Evolutionary conservation across 2,113 vertebrate species (phyloP).

Genomic region (Pluvialis apricaria): DNA sequence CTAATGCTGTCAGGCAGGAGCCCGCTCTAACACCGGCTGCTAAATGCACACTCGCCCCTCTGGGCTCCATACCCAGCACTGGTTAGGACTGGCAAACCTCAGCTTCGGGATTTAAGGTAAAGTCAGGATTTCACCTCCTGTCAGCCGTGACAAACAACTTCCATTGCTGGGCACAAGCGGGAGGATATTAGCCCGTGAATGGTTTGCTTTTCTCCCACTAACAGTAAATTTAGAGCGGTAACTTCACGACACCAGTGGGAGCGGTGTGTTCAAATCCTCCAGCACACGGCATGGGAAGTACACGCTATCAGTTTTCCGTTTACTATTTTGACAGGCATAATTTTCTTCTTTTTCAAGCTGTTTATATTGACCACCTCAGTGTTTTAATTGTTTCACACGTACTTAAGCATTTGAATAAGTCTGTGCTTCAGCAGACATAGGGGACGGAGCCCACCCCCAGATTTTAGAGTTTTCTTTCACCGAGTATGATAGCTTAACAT

Average conservation of each 20-base stretch:
- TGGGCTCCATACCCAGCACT: neutral
- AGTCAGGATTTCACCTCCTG: neutral
- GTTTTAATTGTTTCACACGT: neutral
- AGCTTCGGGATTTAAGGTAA: neutral
- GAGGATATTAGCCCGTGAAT: neutral
- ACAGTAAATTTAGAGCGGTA: neutral
- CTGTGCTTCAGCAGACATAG: neutral
- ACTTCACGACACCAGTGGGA: neutral
- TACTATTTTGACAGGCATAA: neutral
- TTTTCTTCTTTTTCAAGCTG: neutral
- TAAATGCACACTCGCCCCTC: neutral
- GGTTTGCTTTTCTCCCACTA: neutral
- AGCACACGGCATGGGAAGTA: neutral
- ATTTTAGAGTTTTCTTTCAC: neutral
- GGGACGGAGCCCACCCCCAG: too few species aligned
- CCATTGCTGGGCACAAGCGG: neutral
- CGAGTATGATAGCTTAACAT: constrained; percentile 4
- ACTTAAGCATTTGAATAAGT: neutral
- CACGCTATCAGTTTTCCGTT: neutral
- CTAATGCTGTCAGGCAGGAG: neutral
- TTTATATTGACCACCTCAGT: neutral
- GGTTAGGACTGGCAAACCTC: neutral
- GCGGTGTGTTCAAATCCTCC: neutral
- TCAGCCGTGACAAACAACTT: neutral
- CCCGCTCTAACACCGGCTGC: neutral